These are phyloP conservation scores for Montipora capitata DNA, from an alignment of 92 coral and sea anemone species.

Conservation along the genomic window DNA sequence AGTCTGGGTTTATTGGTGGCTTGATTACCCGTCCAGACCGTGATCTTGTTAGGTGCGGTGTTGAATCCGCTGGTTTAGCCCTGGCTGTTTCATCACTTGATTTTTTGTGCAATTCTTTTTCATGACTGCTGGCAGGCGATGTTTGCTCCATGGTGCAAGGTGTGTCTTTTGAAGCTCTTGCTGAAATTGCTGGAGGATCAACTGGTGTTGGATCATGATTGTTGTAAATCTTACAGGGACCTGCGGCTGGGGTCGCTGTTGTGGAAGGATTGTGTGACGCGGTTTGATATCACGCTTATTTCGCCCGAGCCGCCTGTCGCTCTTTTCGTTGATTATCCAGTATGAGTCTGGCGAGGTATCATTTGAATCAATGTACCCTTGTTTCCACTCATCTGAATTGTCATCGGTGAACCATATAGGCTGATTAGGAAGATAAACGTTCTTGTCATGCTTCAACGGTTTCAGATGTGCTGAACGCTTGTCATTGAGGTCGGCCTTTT, in stretches of 20 bases:
- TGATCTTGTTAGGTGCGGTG: slow-evolving; percentile 24
- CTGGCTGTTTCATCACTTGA: neutral
- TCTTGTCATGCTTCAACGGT: slow-evolving; percentile 60
- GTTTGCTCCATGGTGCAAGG: no score
- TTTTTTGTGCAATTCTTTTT: no score
- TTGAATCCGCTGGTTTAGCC: slow-evolving; percentile 49
- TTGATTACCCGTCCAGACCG: no score
- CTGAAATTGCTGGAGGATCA: neutral
- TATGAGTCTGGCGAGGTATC: slow-evolving; percentile 78
- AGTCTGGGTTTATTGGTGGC: neutral
- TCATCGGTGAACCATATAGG: slow-evolving; percentile 76
- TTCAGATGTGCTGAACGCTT: slow-evolving; percentile 80
- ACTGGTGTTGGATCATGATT: slow-evolving; percentile 5
- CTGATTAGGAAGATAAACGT: slow-evolving; percentile 62
- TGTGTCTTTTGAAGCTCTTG: no score
- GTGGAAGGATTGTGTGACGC: slow-evolving; percentile 59
- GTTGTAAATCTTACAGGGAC: slow-evolving; percentile 2
- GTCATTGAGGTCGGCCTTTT: slow-evolving; percentile 63
- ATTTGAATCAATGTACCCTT: slow-evolving; percentile 64
- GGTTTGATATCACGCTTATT: slow-evolving; percentile 80
- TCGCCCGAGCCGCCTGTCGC: slow-evolving; percentile 63
- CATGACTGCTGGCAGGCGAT: no score
- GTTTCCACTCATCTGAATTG: slow-evolving; percentile 69
- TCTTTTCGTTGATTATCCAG: slow-evolving; percentile 75
- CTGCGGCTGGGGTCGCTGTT: slow-evolving; percentile 46